phyloP scores from a whole-genome alignment of 2,888 invertebrate genomes.

The Calliphora vomitoria region DNA sequence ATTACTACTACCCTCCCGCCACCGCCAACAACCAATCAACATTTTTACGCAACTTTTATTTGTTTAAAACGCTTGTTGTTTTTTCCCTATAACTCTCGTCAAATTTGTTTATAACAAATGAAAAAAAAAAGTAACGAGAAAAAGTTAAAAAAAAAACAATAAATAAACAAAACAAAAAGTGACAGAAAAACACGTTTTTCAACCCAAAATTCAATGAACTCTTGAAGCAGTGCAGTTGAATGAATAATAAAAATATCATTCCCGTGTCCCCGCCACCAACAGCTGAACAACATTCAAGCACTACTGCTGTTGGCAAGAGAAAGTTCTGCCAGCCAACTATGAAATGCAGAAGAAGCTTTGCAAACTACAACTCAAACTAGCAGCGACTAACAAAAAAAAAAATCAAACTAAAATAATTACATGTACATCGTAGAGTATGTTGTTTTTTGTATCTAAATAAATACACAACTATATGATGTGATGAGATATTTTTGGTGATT shows the following conservation, averaged over 20 bases:
- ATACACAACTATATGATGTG: slow-evolving; percentile 12
- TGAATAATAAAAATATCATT: slow-evolving; percentile 39
- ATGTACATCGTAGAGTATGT: neutral
- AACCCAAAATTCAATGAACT: slow-evolving; percentile 71
- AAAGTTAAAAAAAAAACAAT: slow-evolving; percentile 40
- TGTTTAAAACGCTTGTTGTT: slow-evolving; percentile 22
- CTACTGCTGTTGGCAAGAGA: slow-evolving; percentile 69
- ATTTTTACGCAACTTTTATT: slow-evolving; percentile 60
- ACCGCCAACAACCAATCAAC: neutral
- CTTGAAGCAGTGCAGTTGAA: slow-evolving; percentile 59
- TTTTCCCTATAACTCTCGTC: slow-evolving; percentile 23
- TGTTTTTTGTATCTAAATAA: neutral
- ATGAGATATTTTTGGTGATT: neutral
- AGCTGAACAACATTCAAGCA: slow-evolving; percentile 25
- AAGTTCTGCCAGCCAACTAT: slow-evolving; percentile 70
- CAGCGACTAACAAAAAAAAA: neutral
- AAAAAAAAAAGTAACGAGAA: slow-evolving; percentile 28
- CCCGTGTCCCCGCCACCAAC: neutral
- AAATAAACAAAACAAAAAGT: slow-evolving; percentile 53
- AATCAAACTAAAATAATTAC: neutral
- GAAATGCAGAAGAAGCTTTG: slow-evolving; percentile 59
- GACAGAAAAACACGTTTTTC: slow-evolving; percentile 71
- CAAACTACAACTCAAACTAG: slow-evolving; percentile 47
- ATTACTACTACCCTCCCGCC: neutral
- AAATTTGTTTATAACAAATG: slow-evolving; percentile 68